These are phyloP conservation scores for Sciaenops ocellatus DNA, from an alignment of 2,797 vertebrate genomes.

Conservation along the genomic window DNA sequence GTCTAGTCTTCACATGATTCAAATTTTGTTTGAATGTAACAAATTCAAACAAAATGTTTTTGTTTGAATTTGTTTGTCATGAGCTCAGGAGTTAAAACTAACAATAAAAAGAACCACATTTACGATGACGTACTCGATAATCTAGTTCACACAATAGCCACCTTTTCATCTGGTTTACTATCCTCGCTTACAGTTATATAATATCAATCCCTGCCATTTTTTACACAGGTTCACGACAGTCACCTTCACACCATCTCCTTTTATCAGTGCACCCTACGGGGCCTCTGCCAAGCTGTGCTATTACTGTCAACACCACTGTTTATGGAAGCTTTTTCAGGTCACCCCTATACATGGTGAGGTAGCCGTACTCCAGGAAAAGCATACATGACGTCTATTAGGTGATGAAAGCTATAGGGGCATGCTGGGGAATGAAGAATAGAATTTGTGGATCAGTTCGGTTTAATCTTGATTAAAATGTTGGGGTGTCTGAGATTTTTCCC, in stretches of 20 bases:
- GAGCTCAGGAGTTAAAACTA: neutral
- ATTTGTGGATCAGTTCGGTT: neutral
- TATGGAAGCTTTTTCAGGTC: conserved; percentile 58
- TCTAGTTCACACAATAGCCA: neutral
- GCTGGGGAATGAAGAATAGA: neutral
- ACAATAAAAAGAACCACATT: neutral
- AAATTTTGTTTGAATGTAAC: too few relatives aligned
- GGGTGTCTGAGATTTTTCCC: neutral
- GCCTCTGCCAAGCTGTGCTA: conserved; percentile 61
- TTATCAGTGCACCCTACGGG: conserved; percentile 46
- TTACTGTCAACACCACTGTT: conserved; percentile 79
- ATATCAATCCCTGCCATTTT: conserved; percentile 4
- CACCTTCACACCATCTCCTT: conserved; percentile 62
- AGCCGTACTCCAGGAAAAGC: conserved; percentile 30
- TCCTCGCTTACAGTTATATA: conserved; percentile 19
- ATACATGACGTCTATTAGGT: neutral
- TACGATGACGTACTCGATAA: neutral
- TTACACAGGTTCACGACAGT: conserved; percentile 40
- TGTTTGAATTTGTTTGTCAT: neutral
- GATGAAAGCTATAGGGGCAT: neutral
- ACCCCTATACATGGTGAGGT: conserved; percentile 18
- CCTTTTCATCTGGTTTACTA: conserved; percentile 8
- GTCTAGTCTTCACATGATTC: neutral
- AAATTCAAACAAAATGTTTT: too few relatives aligned
- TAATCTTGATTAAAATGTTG: neutral